Conservation (phyloP, 2,888 invertebrate genomes). For the Listrodromus nycthemerus region DNA sequence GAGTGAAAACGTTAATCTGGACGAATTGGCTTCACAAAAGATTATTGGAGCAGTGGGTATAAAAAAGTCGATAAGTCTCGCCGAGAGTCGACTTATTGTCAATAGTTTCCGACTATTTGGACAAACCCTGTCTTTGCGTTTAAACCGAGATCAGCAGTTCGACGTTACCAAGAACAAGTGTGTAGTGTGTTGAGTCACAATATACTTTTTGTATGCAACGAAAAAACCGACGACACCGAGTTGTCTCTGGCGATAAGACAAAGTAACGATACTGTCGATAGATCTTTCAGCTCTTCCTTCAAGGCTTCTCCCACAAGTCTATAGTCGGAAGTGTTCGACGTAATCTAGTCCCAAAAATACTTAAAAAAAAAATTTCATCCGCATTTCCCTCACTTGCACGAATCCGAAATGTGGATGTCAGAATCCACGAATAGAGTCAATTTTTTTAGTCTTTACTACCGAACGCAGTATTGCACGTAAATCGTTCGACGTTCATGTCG, state of each 20-base stretch:
- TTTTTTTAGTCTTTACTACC: too few species aligned
- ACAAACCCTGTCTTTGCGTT: background rate
- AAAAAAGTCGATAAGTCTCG: slow-evolving; percentile 8
- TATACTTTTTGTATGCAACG: background rate
- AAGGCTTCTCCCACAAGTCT: background rate
- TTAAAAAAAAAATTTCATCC: background rate
- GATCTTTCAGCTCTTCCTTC: slow-evolving; percentile 6
- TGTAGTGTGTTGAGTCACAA: background rate
- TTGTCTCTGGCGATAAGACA: slow-evolving; percentile 14
- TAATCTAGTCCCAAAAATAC: background rate
- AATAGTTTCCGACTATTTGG: slow-evolving; percentile 19
- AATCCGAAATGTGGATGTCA: too few species aligned
- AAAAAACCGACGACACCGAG: slow-evolving; percentile 1
- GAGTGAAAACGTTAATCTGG: slow-evolving; percentile 15
- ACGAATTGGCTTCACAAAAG: background rate
- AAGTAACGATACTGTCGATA: slow-evolving; percentile 6
- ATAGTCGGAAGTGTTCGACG: background rate
- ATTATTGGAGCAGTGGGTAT: background rate
- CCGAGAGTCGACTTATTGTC: background rate
- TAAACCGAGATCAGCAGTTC: slow-evolving; percentile 2
- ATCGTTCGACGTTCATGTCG: too few species aligned
- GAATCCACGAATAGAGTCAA: too few species aligned
- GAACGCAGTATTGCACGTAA: too few species aligned
- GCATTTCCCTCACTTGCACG: background rate
- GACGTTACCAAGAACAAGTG: background rate